Conservation (phyloP, 2,113 vertebrate species). For the Hipposideros armiger region DNA sequence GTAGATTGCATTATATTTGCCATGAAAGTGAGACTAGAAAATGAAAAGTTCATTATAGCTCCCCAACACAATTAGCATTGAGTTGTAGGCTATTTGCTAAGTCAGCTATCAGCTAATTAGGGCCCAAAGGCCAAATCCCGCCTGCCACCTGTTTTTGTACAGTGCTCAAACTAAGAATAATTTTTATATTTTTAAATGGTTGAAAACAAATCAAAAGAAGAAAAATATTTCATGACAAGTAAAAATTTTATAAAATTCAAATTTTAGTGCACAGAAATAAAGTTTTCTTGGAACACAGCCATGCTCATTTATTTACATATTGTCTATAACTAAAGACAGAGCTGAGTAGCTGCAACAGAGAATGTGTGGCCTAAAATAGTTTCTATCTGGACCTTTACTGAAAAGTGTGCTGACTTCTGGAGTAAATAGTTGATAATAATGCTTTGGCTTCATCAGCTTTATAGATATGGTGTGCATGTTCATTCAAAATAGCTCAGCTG, state of each 20-base stretch:
- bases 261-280: background rate
- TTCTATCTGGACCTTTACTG: background rate
- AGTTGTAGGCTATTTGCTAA: background rate
- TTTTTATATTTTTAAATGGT: background rate
- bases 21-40: background rate
- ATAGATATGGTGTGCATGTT: background rate
- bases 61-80: background rate
- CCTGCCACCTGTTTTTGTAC: background rate
- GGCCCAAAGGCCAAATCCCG: background rate
- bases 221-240: background rate
- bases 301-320: background rate
- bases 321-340: background rate
- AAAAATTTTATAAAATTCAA: slow-evolving; percentile 18
- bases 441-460: background rate
- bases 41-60: background rate
- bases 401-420: background rate
- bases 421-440: background rate
- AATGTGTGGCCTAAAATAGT: background rate
- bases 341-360: background rate
- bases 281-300: background rate
- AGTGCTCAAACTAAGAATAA: background rate
- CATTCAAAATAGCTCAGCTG: background rate
- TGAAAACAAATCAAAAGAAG: slow-evolving; percentile 41
- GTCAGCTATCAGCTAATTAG: background rate
- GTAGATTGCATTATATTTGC: background rate